Evolutionary conservation across 2,797 vertebrate species (phyloP).

Genomic region (Poecilia picta): DNA sequence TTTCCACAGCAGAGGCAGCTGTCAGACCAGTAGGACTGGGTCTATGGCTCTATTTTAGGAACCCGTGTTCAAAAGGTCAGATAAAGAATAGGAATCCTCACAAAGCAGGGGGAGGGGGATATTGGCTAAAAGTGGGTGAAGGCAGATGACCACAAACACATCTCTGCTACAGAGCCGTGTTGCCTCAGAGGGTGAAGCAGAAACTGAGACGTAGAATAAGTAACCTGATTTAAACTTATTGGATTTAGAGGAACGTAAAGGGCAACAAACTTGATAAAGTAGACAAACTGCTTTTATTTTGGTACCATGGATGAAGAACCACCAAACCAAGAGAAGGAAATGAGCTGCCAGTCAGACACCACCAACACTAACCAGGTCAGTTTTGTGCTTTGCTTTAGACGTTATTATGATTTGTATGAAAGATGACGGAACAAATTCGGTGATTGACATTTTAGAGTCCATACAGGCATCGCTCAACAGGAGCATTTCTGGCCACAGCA

Average conservation of each 20-base stretch:
- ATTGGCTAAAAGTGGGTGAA: conserved; percentile 48
- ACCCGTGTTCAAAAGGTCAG: conserved; percentile 82
- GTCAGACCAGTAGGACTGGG: conserved; percentile 60
- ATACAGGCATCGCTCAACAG: conserved; percentile 17
- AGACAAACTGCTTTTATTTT: conserved; percentile 8
- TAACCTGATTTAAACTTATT: conserved; percentile 3
- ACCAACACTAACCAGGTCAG: conserved; percentile 63
- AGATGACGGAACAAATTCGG: neutral
- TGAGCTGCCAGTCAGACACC: conserved; percentile 45
- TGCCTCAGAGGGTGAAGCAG: conserved; percentile 27
- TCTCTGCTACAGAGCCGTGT: conserved; percentile 32
- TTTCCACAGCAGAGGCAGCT: conserved; percentile 84
- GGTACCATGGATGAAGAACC: conserved; percentile 65
- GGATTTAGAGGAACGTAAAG: conserved; percentile 12
- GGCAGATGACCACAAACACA: conserved; percentile 54
- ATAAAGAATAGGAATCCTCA: conserved; percentile 73
- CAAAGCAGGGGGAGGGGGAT: conserved; percentile 61
- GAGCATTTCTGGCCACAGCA: conserved; percentile 45
- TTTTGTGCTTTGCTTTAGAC: conserved; percentile 8
- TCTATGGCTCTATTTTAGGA: conserved; percentile 82
- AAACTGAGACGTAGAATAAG: conserved; percentile 14
- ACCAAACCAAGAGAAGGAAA: conserved; percentile 37
- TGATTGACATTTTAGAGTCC: neutral
- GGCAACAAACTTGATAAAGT: neutral
- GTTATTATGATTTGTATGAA: neutral